phyloP scores from a whole-genome alignment of 2,888 invertebrate species.

The Teleiodes luculella region DNA sequence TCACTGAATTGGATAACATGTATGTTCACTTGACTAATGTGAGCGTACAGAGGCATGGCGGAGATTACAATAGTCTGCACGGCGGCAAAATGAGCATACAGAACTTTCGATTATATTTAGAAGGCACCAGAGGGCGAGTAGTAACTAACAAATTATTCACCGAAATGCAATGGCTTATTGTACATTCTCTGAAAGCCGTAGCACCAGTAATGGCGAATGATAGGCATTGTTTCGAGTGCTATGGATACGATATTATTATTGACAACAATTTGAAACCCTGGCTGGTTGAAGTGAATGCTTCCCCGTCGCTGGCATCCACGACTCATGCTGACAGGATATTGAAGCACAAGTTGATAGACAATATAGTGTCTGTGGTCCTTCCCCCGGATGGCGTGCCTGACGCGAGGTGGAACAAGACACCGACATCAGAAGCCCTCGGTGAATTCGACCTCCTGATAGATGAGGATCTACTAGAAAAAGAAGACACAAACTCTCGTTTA shows the following conservation, averaged over 20 bases:
- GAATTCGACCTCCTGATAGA: conserved; percentile 82
- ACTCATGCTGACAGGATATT: conserved; percentile 94
- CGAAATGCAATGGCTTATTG: conserved; percentile 91
- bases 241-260: conserved; percentile 96
- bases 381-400: conserved; percentile 93
- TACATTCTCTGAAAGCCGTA: conserved; percentile 94
- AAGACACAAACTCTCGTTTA: conserved; percentile 44
- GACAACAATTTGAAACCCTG: conserved; percentile 95
- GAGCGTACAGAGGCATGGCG: conserved; percentile 96
- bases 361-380: conserved; percentile 91
- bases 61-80: conserved; percentile 92
- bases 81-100: conserved; percentile 96
- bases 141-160: conserved; percentile 92
- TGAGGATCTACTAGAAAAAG: conserved; percentile 84
- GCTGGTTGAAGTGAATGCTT: conserved; percentile 95
- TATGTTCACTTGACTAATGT: conserved; percentile 97
- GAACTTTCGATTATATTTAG: conserved; percentile 91
- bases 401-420: conserved; percentile 90
- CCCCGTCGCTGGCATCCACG: conserved; percentile 94
- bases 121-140: conserved; percentile 91
- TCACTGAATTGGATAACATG: conserved; percentile 92
- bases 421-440: conserved; percentile 83
- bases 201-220: conserved; percentile 94
- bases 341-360: conserved; percentile 94
- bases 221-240: conserved; percentile 93